Evolutionary conservation across 1,140 invertebrate genomes (phyloP).

Genomic region (Pollicipes pollicipes): DNA sequence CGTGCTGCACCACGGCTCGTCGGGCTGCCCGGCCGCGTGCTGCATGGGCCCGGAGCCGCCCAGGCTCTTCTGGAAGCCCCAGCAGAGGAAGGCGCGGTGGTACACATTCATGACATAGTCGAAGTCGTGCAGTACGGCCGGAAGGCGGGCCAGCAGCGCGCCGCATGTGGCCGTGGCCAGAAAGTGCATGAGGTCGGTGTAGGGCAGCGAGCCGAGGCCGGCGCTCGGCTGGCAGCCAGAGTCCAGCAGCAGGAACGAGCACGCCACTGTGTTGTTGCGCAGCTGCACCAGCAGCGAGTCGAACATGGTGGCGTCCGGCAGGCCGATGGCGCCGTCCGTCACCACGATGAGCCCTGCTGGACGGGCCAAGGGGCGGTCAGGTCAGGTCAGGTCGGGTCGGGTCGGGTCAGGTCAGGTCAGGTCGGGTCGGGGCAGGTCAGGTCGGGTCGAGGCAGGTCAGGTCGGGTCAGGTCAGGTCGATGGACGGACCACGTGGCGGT

Average conservation of each 20-base stretch:
- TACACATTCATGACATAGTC: conserved; percentile 43
- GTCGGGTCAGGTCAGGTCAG: conserved; percentile 8
- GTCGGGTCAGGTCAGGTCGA: conserved; percentile 4
- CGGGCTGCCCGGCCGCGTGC: too few relatives aligned
- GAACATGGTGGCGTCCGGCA: conserved; percentile 51
- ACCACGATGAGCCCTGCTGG: conserved; percentile 55
- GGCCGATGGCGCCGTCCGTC: conserved; percentile 60
- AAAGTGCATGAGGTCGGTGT: conserved; percentile 55
- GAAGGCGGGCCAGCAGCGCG: conserved; percentile 40
- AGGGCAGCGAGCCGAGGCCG: conserved; percentile 30
- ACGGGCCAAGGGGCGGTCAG: conserved; percentile 10
- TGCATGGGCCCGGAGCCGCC: too few relatives aligned
- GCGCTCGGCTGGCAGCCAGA: conserved; percentile 47
- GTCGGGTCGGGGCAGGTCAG: conserved; percentile 9
- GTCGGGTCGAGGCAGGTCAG: conserved; percentile 6
- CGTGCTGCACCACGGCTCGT: too few relatives aligned
- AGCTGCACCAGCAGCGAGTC: conserved; percentile 55
- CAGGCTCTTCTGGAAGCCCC: conserved; percentile 43
- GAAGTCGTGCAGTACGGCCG: conserved; percentile 27
- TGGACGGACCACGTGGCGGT: too few relatives aligned
- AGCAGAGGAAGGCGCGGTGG: conserved; percentile 51
- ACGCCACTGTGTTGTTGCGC: conserved; percentile 52
- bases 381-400: conserved; percentile 10
- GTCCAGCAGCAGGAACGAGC: conserved; percentile 60
- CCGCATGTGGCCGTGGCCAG: conserved; percentile 60